A percentile compares a stretch with the other conserved stretches of the same genome.
These are phyloP conservation scores for Aphidoletes aphidimyza DNA, from an alignment of 2,888 invertebrate genomes.

Conservation along the genomic window DNA sequence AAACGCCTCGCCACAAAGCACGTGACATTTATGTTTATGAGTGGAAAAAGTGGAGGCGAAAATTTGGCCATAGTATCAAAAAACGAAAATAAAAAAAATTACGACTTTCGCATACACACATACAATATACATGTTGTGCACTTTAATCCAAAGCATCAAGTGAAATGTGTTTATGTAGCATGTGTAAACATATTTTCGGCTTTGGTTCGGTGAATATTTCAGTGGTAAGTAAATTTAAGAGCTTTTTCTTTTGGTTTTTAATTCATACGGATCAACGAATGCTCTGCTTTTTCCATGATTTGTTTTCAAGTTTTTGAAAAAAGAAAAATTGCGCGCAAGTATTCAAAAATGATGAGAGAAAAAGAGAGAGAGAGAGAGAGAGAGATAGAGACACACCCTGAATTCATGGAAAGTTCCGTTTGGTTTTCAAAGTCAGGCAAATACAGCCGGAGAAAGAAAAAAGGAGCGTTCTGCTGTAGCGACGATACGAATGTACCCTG, in stretches of 20 bases:
- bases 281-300: not conserved
- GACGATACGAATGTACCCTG: not conserved
- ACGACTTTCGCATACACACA: not conserved
- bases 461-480: not conserved
- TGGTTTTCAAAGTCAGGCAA: constrained; percentile 22
- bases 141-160: not conserved
- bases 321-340: not conserved
- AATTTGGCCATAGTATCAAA: not conserved
- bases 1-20: constrained; percentile 18
- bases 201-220: not conserved
- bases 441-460: not conserved
- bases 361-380: not conserved
- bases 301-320: not conserved
- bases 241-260: not conserved
- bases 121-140: not conserved
- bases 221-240: not conserved
- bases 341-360: too few species aligned
- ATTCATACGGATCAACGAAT: not conserved
- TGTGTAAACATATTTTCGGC: constrained; percentile 5
- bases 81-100: not conserved
- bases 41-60: not conserved
- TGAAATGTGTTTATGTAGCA: not conserved
- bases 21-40: constrained; percentile 36
- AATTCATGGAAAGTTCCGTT: not conserved
- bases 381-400: constrained; percentile 12